Conservation (phyloP, 35 echinoderm and acorn worm genomes). For the Lytechinus variegatus region DNA sequence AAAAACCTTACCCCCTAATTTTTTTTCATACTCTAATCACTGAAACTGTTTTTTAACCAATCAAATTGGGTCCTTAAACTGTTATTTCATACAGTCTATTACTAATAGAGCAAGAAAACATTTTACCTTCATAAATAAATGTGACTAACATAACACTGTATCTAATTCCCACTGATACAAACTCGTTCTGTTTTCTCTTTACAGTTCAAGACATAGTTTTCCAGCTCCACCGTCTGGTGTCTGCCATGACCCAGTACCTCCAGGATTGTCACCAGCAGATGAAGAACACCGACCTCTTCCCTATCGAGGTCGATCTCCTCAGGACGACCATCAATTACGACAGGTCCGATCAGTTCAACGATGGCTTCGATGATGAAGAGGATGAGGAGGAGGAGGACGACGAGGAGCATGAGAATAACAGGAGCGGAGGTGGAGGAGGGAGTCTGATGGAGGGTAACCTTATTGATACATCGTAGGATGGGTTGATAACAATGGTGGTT, state of each 20-base stretch:
- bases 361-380: constrained; percentile 77
- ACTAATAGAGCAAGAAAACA: too few relatives aligned
- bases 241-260: constrained; percentile 85
- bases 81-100: too few relatives aligned
- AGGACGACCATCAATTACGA: constrained; percentile 91
- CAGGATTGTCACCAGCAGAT: constrained; percentile 89
- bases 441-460: constrained; percentile 12
- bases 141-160: neutral
- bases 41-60: too few relatives aligned
- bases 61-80: too few relatives aligned
- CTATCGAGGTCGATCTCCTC: constrained; percentile 93
- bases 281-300: constrained; percentile 89
- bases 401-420: constrained; percentile 25
- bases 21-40: too few relatives aligned
- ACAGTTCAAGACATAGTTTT: constrained; percentile 98
- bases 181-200: neutral
- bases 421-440: neutral
- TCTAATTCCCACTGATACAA: neutral
- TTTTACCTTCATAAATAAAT: too few relatives aligned
- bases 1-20: too few relatives aligned
- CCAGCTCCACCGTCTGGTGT: constrained; percentile 88
- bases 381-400: constrained; percentile 64
- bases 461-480: constrained; percentile 44
- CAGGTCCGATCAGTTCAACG: constrained; percentile 73
- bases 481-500: neutral